phyloP scores from a whole-genome alignment of 2,888 invertebrate genomes.

The Epinotia bilunana region DNA sequence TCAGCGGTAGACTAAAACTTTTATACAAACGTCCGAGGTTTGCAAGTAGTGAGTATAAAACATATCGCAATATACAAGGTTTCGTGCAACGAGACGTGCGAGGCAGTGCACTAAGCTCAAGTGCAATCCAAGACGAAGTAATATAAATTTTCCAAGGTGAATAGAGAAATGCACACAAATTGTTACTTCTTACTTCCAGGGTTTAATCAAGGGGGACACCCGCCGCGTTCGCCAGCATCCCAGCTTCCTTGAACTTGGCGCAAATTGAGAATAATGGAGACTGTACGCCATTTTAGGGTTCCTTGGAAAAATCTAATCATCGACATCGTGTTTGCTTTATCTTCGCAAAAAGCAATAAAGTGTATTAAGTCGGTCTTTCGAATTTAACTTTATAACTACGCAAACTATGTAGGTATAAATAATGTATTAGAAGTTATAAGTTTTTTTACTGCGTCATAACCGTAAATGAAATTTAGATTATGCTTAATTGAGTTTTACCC shows the following conservation, averaged over 20 bases:
- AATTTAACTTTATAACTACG: slow-evolving; percentile 11
- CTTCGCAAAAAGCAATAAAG: slow-evolving; percentile 32
- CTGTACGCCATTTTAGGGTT: slow-evolving; percentile 70
- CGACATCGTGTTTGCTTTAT: slow-evolving; percentile 49
- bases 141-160: slow-evolving; percentile 58
- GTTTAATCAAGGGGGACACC: slow-evolving; percentile 84
- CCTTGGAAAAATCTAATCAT: slow-evolving; percentile 62
- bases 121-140: slow-evolving; percentile 62
- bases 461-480: background rate
- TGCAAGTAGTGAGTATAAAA: background rate
- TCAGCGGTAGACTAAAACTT: too few relatives aligned
- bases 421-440: background rate
- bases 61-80: slow-evolving; percentile 18
- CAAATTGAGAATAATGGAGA: slow-evolving; percentile 83
- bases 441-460: background rate
- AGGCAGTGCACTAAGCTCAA: slow-evolving; percentile 57
- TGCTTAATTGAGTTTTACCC: background rate
- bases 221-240: slow-evolving; percentile 70
- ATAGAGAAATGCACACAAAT: slow-evolving; percentile 74
- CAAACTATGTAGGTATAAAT: background rate
- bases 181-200: slow-evolving; percentile 76
- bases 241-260: slow-evolving; percentile 72
- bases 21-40: too few relatives aligned
- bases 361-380: slow-evolving; percentile 10
- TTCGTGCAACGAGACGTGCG: slow-evolving; percentile 40